A percentile compares a stretch with the other conserved stretches of the same genome.
These are phyloP conservation scores for Brevimyrus niger DNA, from an alignment of 2,113 vertebrate genomes.

Conservation along the genomic window DNA sequence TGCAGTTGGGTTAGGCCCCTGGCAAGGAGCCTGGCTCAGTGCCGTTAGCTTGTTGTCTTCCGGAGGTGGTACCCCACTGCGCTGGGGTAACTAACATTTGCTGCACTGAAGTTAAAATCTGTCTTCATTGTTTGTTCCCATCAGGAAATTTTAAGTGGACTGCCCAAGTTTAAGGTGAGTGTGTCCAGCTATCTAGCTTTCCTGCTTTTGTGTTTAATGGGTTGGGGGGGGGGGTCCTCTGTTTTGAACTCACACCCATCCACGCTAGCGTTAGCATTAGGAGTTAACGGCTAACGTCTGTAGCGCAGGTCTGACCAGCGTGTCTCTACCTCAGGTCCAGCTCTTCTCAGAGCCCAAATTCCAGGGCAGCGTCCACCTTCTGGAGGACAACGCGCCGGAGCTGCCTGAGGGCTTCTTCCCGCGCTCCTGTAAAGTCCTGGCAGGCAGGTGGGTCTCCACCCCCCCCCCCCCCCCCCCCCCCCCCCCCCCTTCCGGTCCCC, in stretches of 20 bases:
- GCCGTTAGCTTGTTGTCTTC: not conserved
- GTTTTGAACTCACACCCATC: not conserved
- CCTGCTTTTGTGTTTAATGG: not conserved
- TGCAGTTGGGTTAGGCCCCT: not conserved
- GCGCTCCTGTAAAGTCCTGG: conserved; percentile 78
- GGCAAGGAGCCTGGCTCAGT: not conserved
- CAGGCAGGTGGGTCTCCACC: conserved; percentile 72
- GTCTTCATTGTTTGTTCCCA: conserved; percentile 18
- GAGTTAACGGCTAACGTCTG: not conserved
- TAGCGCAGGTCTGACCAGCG: not conserved
- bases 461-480: too few relatives aligned
- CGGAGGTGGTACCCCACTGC: not conserved
- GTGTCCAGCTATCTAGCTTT: not conserved
- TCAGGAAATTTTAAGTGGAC: conserved; percentile 46
- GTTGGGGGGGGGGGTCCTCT: not conserved
- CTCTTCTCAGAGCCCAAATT: conserved; percentile 83
- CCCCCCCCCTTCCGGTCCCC: not conserved
- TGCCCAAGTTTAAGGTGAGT: conserved; percentile 54
- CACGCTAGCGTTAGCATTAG: not conserved
- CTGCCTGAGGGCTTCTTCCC: conserved; percentile 70
- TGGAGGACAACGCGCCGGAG: conserved; percentile 62
- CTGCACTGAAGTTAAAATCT: not conserved
- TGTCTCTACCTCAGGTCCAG: conserved; percentile 64
- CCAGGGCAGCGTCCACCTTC: conserved; percentile 65
- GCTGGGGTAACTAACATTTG: not conserved